Evolutionary conservation across 2,113 vertebrate species (phyloP).

Genomic region (Oceanites oceanicus): DNA sequence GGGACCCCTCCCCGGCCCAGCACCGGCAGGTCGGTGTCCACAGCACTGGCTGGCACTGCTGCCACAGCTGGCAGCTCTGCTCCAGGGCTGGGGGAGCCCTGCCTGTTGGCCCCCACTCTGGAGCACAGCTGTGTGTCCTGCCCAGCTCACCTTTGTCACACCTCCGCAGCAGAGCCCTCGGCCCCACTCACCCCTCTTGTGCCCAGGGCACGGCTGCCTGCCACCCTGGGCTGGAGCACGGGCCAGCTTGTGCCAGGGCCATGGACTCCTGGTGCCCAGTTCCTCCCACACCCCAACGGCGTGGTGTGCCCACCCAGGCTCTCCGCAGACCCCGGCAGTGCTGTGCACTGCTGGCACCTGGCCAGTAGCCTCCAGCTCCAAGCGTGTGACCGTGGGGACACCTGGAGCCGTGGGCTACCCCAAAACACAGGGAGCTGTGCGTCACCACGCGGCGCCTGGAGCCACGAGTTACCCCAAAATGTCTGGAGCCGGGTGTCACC

Average conservation of each 20-base stretch:
- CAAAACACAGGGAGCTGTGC: accelerated
- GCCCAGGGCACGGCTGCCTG: neutral
- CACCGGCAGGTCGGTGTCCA: neutral
- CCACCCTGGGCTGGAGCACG: too few species aligned
- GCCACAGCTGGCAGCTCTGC: neutral
- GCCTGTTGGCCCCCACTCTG: neutral
- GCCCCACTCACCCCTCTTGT: neutral
- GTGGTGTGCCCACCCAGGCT: accelerated
- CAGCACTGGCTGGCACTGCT: neutral
- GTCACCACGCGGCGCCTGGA: accelerated
- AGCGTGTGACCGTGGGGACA: accelerated
- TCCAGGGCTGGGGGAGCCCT: neutral
- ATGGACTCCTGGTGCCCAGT: neutral
- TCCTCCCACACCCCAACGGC: too few species aligned
- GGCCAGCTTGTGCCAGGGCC: neutral
- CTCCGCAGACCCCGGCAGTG: neutral
- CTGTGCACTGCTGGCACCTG: accelerated
- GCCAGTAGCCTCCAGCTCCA: neutral
- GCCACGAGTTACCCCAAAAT: neutral
- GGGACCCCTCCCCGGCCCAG: neutral
- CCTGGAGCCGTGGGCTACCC: neutral
- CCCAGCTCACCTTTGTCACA: neutral
- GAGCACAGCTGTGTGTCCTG: neutral
- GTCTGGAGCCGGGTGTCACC: accelerated
- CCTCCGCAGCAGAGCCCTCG: neutral